Evolutionary conservation across 1,140 invertebrate genomes (phyloP).

Genomic region (Drosophila kohkoa): DNA sequence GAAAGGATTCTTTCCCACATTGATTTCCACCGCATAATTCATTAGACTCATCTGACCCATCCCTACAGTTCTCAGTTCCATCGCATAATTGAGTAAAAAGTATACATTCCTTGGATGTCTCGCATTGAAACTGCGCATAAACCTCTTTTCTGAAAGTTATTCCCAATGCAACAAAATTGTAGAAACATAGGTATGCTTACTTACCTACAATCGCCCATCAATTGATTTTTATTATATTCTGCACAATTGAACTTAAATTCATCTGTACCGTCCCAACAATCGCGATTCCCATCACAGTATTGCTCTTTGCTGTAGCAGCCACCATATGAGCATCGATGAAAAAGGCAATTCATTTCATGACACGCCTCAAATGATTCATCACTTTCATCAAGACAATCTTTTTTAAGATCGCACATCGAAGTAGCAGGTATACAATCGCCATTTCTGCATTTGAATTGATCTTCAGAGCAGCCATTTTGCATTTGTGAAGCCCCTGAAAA

Average conservation of each 20-base stretch:
- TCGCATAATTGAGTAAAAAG: constrained; percentile 62
- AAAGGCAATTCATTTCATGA: constrained; percentile 75
- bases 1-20: constrained; percentile 85
- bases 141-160: neutral
- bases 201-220: constrained; percentile 70
- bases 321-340: constrained; percentile 86
- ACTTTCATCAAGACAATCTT: constrained; percentile 86
- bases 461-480: neutral
- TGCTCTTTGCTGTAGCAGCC: constrained; percentile 86
- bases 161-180: neutral
- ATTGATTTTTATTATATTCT: constrained; percentile 4
- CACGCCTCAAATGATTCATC: constrained; percentile 86
- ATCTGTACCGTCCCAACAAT: constrained; percentile 86
- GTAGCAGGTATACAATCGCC: constrained; percentile 5
- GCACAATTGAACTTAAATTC: constrained; percentile 79
- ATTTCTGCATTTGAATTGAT: constrained; percentile 23
- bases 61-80: constrained; percentile 85
- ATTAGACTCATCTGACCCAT: constrained; percentile 87
- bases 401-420: constrained; percentile 73
- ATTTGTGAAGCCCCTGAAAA: neutral
- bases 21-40: constrained; percentile 44
- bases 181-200: neutral
- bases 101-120: constrained; percentile 40
- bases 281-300: constrained; percentile 85
- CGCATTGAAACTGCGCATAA: constrained; percentile 15